A percentile compares a stretch with the other conserved stretches of the same genome.
Evolutionary conservation across 2,888 invertebrate species (phyloP).

Genomic region (Tortricodes alternella): DNA sequence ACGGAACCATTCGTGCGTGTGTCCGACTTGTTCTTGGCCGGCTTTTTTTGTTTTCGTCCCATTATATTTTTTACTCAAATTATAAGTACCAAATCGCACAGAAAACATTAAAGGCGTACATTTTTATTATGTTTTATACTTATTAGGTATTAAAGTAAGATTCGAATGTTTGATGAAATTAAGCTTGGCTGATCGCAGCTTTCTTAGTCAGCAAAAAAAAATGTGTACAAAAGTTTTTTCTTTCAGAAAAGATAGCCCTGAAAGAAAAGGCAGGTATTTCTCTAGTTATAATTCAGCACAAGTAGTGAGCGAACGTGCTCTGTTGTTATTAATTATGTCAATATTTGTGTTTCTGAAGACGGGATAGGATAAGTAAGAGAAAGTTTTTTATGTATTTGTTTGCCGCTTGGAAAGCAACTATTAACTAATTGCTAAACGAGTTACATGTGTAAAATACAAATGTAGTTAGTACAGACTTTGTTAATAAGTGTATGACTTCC

Average conservation of each 20-base stretch:
- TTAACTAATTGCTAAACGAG: conserved; percentile 54
- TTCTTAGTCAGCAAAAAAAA: background rate
- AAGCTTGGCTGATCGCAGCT: too few species aligned
- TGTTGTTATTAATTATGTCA: conserved; percentile 70
- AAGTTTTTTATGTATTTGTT: conserved; percentile 63
- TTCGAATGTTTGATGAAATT: too few species aligned
- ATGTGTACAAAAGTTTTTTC: background rate
- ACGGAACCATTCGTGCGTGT: too few species aligned
- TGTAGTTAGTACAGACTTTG: too few species aligned
- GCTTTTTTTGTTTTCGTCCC: too few species aligned
- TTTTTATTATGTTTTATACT: too few species aligned
- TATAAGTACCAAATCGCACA: too few species aligned
- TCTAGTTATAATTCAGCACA: conserved; percentile 57
- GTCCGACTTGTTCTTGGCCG: too few species aligned
- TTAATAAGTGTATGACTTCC: too few species aligned
- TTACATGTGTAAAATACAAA: conserved; percentile 45
- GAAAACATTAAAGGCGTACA: too few species aligned
- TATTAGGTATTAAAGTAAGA: too few species aligned
- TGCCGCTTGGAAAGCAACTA: conserved; percentile 49
- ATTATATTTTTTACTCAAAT: too few species aligned
- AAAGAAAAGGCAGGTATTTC: conserved; percentile 35
- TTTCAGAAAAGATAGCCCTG: conserved; percentile 10
- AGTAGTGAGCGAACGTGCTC: conserved; percentile 60
- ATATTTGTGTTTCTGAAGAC: conserved; percentile 66
- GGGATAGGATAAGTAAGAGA: conserved; percentile 52